Evolutionary conservation across 2,797 vertebrate species (phyloP).

Genomic region (Protonibea diacanthus): DNA sequence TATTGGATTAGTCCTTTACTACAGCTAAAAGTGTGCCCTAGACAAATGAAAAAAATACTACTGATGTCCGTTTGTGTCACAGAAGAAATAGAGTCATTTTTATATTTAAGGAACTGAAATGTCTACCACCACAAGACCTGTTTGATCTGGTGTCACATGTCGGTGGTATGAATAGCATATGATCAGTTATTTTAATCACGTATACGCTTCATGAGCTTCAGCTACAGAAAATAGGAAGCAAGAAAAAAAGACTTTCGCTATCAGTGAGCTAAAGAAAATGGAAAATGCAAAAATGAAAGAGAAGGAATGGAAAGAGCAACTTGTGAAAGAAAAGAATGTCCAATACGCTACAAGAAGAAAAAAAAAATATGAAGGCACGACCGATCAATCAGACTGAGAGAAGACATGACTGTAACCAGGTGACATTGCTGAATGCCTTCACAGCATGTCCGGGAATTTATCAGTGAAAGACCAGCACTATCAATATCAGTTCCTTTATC

Average conservation of each 20-base stretch:
- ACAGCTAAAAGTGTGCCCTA: background rate
- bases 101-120: conserved; percentile 50
- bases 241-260: background rate
- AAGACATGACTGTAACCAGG: background rate
- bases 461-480: conserved; percentile 41
- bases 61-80: background rate
- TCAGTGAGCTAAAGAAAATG: conserved; percentile 20
- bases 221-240: conserved; percentile 38
- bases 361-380: conserved; percentile 10
- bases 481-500: conserved; percentile 59
- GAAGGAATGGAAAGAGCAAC: background rate
- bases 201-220: conserved; percentile 16
- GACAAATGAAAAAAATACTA: conserved; percentile 15
- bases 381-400: background rate
- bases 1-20: conserved; percentile 19
- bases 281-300: conserved; percentile 48
- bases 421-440: conserved; percentile 14
- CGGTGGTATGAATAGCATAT: conserved; percentile 26
- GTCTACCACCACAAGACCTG: conserved; percentile 5
- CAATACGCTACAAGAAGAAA: background rate
- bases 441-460: conserved; percentile 43
- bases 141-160: conserved; percentile 27
- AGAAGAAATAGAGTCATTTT: background rate
- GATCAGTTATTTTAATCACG: conserved; percentile 20
- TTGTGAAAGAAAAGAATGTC: background rate